Base-by-base conservation (phyloP, 2,888 invertebrate species). In the Stenchaetothrips biformis region DNA sequence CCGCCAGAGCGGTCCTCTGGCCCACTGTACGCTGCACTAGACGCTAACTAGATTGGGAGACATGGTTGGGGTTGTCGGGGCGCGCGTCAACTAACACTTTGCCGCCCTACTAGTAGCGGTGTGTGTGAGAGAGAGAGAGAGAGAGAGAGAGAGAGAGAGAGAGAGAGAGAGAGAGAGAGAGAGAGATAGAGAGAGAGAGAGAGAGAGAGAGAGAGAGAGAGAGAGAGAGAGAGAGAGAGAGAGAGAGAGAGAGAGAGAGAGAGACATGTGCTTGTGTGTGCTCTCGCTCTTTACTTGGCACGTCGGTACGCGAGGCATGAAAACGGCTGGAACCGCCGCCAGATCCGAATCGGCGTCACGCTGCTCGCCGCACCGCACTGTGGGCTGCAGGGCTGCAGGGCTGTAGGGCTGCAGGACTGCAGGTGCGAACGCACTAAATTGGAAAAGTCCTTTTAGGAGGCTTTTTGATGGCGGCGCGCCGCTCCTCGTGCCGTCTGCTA, bases 281-380 rank as follows among this genome's bases (percentile, higher is more conserved):
- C 37, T 37, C 4, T 37, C 37, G 37, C 37, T 2, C 37, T 37
- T 37, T 37, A 37, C 37, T 37, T 37, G 37, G 37, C 37, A 37
- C 37, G 37, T 37, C 37, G 37, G 37, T 37, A 48, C 16, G 6
- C 16, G 59, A 59, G 59, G 59, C 59, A 59, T 59, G 59, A 59
- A 59, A 59, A 59, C 59, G 59, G 18, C 59, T 59, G 6, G 59
- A 37, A 16, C 59, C 37, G 37, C 37, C 37, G 37, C 37, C 59
- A 74, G 67, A 74, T 74, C 67, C 67, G 67, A 74, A 74, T 74
- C 67, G 25, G 25, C 59, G 67, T 74, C 67, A 74, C 67, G 67
- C 67, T 25, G 67, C 67, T 7, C 67, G 62, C 62, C 67, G n/a
- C 4, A 21, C 67, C 21, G n/a, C 7, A 8, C 67, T 4, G 0